A percentile compares a stretch with the other conserved stretches of the same genome.
Conservation (phyloP, 2,888 invertebrate species). For the Lepetodrilus schrolli region DNA sequence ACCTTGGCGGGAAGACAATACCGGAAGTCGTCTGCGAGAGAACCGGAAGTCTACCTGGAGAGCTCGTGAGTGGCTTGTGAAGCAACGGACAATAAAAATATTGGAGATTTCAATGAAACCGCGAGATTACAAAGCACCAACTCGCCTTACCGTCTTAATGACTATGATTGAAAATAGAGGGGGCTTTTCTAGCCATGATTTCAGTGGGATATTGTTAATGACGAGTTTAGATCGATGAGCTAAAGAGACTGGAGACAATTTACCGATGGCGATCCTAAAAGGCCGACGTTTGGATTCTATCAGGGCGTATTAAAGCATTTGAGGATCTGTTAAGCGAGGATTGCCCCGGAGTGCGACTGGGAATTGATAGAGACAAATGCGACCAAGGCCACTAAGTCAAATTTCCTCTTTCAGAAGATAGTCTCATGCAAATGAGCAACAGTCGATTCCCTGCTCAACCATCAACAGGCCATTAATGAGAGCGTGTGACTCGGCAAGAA, state of each 20-base stretch:
- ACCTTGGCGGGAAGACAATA: conserved; percentile 28
- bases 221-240: not conserved
- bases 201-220: conserved; percentile 3
- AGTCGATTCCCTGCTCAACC: not conserved
- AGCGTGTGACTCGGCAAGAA: not conserved
- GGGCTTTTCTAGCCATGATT: conserved; percentile 3
- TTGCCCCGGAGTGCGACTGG: not conserved
- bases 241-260: conserved; percentile 22
- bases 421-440: conserved; percentile 19
- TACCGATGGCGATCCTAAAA: conserved; percentile 13
- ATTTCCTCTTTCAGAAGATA: conserved; percentile 19
- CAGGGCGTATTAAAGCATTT: not conserved
- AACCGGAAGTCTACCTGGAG: conserved; percentile 31
- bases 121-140: not conserved
- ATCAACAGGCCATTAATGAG: conserved; percentile 9
- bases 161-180: conserved; percentile 3
- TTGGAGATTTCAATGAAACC: conserved; percentile 25
- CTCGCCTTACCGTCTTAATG: conserved; percentile 11
- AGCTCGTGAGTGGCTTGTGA: conserved; percentile 23
- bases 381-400: conserved; percentile 9
- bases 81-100: conserved; percentile 27
- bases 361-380: conserved; percentile 19
- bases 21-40: conserved; percentile 27
- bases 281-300: not conserved
- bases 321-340: conserved; percentile 8